Conservation (phyloP, 2,113 vertebrate genomes). For the Arenaria interpres region DNA sequence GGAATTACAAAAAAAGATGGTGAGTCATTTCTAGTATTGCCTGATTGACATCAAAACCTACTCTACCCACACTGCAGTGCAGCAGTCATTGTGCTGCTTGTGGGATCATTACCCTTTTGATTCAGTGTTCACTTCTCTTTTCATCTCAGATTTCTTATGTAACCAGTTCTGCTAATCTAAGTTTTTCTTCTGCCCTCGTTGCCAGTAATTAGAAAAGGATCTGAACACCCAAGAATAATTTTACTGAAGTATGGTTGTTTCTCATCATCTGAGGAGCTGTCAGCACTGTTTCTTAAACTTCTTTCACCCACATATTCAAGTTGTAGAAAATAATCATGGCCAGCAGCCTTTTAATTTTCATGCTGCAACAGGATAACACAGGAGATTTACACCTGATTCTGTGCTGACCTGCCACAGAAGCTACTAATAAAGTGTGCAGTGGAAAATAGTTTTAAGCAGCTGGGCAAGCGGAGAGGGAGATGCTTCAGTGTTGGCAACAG, state of each 20-base stretch:
- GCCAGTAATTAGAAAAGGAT: slow-evolving; percentile 42
- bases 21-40: not conserved
- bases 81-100: not conserved
- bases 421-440: not conserved
- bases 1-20: not conserved
- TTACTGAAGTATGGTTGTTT: not conserved
- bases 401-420: not conserved
- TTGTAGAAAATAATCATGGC: not conserved
- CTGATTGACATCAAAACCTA: not conserved
- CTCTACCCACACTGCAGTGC: not conserved
- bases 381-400: not conserved
- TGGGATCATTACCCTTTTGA: slow-evolving; percentile 43
- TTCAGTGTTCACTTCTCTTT: slow-evolving; percentile 10
- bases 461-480: not conserved
- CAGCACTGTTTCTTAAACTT: not conserved
- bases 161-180: slow-evolving; percentile 22
- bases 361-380: not conserved
- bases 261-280: not conserved
- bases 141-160: slow-evolving; percentile 9
- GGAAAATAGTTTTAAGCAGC: not conserved
- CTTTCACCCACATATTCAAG: not conserved
- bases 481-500: not conserved
- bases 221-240: not conserved
- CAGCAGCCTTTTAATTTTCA: not conserved
- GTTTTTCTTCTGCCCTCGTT: slow-evolving; percentile 20